A percentile compares a stretch with the other conserved stretches of the same genome.
phyloP scores from a whole-genome alignment of 2,888 invertebrate species.

The Caenorhabditis angaria region DNA sequence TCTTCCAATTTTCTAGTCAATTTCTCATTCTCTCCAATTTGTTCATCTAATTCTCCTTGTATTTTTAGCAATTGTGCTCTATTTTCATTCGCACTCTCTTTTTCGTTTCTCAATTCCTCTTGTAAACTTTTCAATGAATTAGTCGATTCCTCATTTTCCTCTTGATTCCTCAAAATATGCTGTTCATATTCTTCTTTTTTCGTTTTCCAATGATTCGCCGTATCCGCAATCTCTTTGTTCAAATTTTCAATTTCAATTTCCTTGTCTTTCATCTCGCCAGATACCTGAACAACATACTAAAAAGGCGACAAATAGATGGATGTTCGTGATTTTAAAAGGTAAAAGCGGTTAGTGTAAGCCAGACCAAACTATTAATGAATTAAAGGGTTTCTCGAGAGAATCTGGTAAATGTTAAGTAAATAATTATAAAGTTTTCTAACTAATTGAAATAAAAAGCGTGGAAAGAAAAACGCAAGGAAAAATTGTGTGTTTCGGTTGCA shows the following conservation, averaged over 20 bases:
- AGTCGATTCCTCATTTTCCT: conserved; percentile 46
- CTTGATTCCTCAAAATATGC: conserved; percentile 52
- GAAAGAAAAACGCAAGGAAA: conserved; percentile 26
- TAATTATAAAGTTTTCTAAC: neutral
- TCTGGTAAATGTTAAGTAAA: neutral
- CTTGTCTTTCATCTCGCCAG: conserved; percentile 30
- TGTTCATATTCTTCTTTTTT: conserved; percentile 51
- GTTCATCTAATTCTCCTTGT: conserved; percentile 20
- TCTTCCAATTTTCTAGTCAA: neutral
- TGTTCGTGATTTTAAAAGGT: neutral
- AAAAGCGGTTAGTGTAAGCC: conserved; percentile 5
- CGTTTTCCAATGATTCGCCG: conserved; percentile 47
- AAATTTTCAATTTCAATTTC: conserved; percentile 28
- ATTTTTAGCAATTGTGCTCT: conserved; percentile 13
- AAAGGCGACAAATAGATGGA: conserved; percentile 16
- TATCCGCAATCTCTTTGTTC: conserved; percentile 27
- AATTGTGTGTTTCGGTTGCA: neutral
- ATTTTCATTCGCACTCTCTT: conserved; percentile 16
- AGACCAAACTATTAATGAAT: conserved; percentile 5
- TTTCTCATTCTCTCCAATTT: neutral
- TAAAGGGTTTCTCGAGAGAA: neutral
- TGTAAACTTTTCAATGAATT: conserved; percentile 22
- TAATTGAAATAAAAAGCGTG: conserved; percentile 5
- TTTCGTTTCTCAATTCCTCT: conserved; percentile 34
- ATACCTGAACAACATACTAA: conserved; percentile 48